A percentile compares a stretch with the other conserved stretches of the same genome.
These are phyloP conservation scores for Mimas tiliae DNA, from an alignment of 2,888 invertebrate genomes.

Conservation along the genomic window DNA sequence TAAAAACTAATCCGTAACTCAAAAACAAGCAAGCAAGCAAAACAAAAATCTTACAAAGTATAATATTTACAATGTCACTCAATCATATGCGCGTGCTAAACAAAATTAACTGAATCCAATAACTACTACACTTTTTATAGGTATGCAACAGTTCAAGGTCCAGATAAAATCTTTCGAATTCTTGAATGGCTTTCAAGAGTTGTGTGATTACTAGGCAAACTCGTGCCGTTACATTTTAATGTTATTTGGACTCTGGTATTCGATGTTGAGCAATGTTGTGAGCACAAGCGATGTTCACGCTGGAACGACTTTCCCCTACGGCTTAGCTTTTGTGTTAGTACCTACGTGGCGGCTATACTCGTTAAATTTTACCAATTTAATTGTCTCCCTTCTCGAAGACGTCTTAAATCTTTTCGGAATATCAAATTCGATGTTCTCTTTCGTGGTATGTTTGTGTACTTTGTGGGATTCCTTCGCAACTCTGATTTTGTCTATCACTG, in stretches of 20 bases:
- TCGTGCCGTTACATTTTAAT: slow-evolving; percentile 32
- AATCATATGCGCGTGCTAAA: not conserved
- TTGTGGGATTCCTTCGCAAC: slow-evolving; percentile 1
- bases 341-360: slow-evolving; percentile 42
- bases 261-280: slow-evolving; percentile 67
- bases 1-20: not conserved
- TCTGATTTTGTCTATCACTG: slow-evolving; percentile 7
- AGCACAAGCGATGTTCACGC: slow-evolving; percentile 69
- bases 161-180: slow-evolving; percentile 1
- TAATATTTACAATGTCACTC: not conserved
- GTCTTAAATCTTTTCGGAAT: slow-evolving; percentile 5
- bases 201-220: slow-evolving; percentile 10
- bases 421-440: not conserved
- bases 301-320: slow-evolving; percentile 54
- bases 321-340: slow-evolving; percentile 75
- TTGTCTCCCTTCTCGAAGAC: slow-evolving; percentile 35
- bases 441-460: slow-evolving; percentile 1
- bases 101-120: not conserved
- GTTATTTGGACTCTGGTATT: slow-evolving; percentile 70
- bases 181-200: not conserved
- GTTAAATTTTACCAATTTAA: slow-evolving; percentile 34
- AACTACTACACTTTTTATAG: not conserved
- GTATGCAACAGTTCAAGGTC: not conserved
- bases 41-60: too few relatives aligned
- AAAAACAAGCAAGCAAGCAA: too few relatives aligned